These are phyloP conservation scores for Beroe ovata DNA, from an alignment of 37 sponge, comb jelly and placozoan genomes.

Conservation along the genomic window DNA sequence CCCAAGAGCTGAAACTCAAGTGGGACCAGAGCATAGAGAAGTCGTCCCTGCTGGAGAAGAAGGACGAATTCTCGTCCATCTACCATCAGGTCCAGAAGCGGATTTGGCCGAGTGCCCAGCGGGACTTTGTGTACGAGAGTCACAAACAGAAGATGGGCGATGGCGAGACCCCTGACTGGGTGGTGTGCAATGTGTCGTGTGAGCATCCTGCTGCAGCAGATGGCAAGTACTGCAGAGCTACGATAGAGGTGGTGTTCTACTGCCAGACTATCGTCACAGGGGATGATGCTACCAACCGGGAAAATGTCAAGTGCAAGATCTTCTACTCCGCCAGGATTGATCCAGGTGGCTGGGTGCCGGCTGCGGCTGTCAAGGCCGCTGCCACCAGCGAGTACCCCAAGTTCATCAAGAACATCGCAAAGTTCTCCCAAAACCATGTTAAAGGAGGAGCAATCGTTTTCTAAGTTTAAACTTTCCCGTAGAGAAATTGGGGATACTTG, in stretches of 20 bases:
- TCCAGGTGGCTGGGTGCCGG: constrained; percentile 56
- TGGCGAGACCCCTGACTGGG: constrained; percentile 26
- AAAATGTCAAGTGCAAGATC: constrained; percentile 57
- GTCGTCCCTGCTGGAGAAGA: neutral
- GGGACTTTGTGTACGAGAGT: constrained; percentile 55
- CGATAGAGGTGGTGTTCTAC: constrained; percentile 57
- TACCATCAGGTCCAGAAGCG: constrained; percentile 68
- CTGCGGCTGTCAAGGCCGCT: constrained; percentile 54
- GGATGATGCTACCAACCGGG: neutral
- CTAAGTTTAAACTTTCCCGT: too few relatives aligned
- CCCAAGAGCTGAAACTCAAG: constrained; percentile 55
- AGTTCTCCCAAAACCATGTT: constrained; percentile 30
- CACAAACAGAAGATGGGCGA: constrained; percentile 41
- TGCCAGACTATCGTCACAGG: constrained; percentile 24
- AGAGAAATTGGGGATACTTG: too few relatives aligned
- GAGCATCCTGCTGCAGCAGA: neutral
- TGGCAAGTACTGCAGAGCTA: constrained; percentile 47
- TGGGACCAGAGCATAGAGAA: constrained; percentile 40
- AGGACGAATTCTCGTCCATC: constrained; percentile 17
- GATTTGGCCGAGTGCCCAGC: constrained; percentile 61
- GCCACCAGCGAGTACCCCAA: constrained; percentile 57
- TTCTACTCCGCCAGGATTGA: constrained; percentile 48
- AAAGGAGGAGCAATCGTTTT: too few relatives aligned
- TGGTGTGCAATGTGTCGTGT: constrained; percentile 64
- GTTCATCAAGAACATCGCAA: constrained; percentile 57